Conservation (phyloP, 2,113 vertebrate species). For the Pycnonotus jocosus region DNA sequence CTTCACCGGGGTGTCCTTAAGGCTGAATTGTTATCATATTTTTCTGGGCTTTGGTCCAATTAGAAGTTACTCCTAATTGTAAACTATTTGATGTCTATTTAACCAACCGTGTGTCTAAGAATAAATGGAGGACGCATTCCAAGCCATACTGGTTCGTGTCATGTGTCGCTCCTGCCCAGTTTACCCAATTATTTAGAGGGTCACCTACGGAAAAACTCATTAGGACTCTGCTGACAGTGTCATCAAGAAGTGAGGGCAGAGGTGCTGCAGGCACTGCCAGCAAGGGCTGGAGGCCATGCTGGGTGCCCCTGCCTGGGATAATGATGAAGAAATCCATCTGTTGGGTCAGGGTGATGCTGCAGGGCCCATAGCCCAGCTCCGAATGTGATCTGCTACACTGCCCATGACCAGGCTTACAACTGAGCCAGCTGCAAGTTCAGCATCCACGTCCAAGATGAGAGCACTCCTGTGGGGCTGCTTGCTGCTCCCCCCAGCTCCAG, state of each 20-base stretch:
- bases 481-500: rapidly evolving
- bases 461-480: rapidly evolving
- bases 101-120: too few species aligned
- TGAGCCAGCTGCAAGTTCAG: slow-evolving; percentile 93
- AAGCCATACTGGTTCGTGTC: too few species aligned
- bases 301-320: rapidly evolving
- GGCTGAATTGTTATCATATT: too few species aligned
- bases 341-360: slow-evolving; percentile 76
- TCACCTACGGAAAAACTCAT: too few species aligned
- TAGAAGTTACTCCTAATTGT: too few species aligned
- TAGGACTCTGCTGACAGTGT: slow-evolving; percentile 85
- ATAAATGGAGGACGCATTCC: too few species aligned
- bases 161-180: too few species aligned
- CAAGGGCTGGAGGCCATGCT: background rate
- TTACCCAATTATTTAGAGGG: too few species aligned
- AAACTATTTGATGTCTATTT: too few species aligned
- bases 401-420: slow-evolving; percentile 88
- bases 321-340: background rate
- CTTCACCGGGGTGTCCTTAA: too few species aligned
- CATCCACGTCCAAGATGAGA: slow-evolving; percentile 85
- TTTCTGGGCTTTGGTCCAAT: too few species aligned
- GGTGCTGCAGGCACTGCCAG: rapidly evolving
- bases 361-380: slow-evolving; percentile 81
- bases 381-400: slow-evolving; percentile 87
- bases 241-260: slow-evolving; percentile 77